Base-by-base conservation (phyloP, 1,140 invertebrate genomes). In the Bombyx mandarina region DNA sequence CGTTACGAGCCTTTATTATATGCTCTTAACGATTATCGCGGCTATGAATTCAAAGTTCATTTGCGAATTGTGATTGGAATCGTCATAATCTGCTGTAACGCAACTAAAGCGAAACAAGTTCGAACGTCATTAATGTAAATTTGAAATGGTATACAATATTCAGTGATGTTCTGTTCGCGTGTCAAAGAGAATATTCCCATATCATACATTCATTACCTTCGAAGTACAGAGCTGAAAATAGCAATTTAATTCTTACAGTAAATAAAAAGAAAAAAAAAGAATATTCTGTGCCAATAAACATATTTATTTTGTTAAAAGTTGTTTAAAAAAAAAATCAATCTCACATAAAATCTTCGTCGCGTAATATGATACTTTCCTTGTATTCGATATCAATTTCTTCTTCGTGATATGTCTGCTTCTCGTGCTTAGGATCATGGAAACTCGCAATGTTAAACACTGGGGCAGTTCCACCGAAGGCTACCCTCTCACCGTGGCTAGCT, bases 381-480 rank as follows among this genome's bases (percentile, higher is more conserved):
- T 67, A 62, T 3, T 69, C 68, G 26, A 56, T 63, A 0, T 73
- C 69, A 0, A 54, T 42, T 46, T 78, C 71, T 6, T 45, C 8
- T 6, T 57, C 58, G 6, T 6, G 3, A 6, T 63, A 61, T 7
- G 56, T 60, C 10, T 80, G 72, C 8, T 71, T 71, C 65, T 86
- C 75, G 52, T 83, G 82, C 26, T 85, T 86, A 1, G 83, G 83
- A 35, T 86, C 83, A 49, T 82, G 73, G 62, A 86, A 86, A 7
- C 58, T 74, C 12, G 81, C 81, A 6, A 86, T 79, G 54, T 64
- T 78, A 43, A 86, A 63, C 0, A 82, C 67, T 0, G 77, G 69
- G 0, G 79, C 70, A 1, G 82, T 81, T 0, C 82, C 82, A 0
- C 77, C 81, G 46, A 73, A 86, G 0, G 80, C 83, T 18, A 86